These are phyloP conservation scores for Champsocephalus esox DNA, from an alignment of 2,797 vertebrate genomes.

Conservation along the genomic window DNA sequence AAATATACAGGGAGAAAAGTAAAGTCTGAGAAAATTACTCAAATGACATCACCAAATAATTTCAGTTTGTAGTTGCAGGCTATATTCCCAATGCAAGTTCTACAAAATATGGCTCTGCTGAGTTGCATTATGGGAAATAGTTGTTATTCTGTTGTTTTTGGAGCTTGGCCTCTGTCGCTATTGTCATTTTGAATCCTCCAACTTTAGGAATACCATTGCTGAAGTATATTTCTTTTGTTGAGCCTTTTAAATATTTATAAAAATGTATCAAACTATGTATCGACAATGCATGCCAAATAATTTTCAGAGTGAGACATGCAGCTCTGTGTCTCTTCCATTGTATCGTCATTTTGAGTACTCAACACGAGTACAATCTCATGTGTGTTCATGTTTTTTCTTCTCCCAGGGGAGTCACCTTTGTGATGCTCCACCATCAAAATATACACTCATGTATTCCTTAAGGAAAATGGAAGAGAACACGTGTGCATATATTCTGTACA, in stretches of 20 bases:
- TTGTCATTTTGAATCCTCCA: neutral
- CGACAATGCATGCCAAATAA: conserved; percentile 19
- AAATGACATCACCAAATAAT: neutral
- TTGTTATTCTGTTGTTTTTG: neutral
- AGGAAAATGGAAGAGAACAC: conserved; percentile 25
- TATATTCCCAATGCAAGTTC: neutral
- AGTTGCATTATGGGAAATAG: conserved; percentile 1
- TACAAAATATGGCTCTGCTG: neutral
- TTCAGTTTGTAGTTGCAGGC: neutral
- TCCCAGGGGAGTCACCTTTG: conserved; percentile 18
- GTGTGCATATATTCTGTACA: conserved; percentile 3
- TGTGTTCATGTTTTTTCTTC: conserved; percentile 14
- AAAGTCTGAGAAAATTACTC: neutral
- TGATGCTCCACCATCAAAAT: conserved; percentile 16
- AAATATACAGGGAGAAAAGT: neutral
- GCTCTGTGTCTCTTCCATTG: conserved; percentile 9
- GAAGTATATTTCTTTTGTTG: no score
- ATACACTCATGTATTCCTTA: conserved; percentile 1
- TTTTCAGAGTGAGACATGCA: neutral
- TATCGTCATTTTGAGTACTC: conserved; percentile 34
- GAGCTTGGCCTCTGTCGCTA: no score
- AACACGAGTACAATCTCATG: conserved; percentile 12
- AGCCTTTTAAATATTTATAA: conserved; percentile 2
- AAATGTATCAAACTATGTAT: conserved; percentile 12
- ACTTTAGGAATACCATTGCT: neutral